A percentile compares a stretch with the other conserved stretches of the same genome.
phyloP scores from a whole-genome alignment of 2,113 vertebrate genomes.

The Ptyas mucosa region DNA sequence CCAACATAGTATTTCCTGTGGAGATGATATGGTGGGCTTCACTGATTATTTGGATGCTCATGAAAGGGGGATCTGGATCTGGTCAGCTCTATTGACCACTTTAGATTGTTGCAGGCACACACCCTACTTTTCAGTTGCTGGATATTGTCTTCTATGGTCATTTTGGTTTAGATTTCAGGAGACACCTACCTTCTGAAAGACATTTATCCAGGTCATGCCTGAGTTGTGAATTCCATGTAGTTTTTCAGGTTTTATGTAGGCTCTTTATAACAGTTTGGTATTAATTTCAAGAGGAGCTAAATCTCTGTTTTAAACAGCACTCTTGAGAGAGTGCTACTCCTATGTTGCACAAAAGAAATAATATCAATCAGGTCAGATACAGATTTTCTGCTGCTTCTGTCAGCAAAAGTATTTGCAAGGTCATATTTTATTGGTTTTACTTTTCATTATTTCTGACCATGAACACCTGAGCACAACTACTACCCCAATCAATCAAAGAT shows the following conservation, averaged over 20 bases:
- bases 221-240: not conserved
- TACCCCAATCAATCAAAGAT: not conserved
- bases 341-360: not conserved
- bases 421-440: not conserved
- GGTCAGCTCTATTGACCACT: not conserved
- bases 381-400: not conserved
- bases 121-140: not conserved
- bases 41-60: not conserved
- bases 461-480: not conserved
- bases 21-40: not conserved
- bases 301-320: not conserved
- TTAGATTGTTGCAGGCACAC: not conserved
- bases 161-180: not conserved
- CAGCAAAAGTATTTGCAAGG: not conserved
- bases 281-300: not conserved
- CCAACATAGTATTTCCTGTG: not conserved
- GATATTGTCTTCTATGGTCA: not conserved
- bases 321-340: not conserved
- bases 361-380: not conserved
- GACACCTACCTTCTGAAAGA: not conserved
- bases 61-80: not conserved
- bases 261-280: not conserved
- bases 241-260: not conserved
- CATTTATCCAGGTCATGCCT: not conserved
- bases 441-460: not conserved